Percentiles rank a stretch among this genome's conserved stretches.
phyloP scores from a whole-genome alignment of 2,888 invertebrate species.

The Galerucella nymphaeae region DNA sequence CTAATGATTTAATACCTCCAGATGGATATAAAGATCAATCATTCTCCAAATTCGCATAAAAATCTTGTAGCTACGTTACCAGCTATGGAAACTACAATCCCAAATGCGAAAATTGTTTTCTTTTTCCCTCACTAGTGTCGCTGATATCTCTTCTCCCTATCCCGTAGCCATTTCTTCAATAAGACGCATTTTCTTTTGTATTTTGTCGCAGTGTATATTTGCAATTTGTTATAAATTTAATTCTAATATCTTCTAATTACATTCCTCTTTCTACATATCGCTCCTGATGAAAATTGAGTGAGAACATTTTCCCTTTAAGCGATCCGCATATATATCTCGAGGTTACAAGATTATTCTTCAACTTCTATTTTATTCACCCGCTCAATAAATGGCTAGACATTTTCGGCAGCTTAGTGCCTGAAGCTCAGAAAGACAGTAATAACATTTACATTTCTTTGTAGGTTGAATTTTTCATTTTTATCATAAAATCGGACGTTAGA shows the following conservation, averaged over 20 bases:
- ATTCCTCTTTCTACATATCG: neutral
- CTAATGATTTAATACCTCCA: neutral
- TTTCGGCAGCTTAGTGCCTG: neutral
- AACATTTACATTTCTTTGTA: neutral
- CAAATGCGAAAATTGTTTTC: too few relatives aligned
- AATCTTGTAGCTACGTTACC: too few relatives aligned
- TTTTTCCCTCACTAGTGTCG: too few relatives aligned
- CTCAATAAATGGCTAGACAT: neutral
- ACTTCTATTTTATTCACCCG: neutral
- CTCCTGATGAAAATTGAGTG: neutral
- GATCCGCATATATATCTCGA: neutral
- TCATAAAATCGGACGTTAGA: too few relatives aligned
- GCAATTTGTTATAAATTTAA: neutral
- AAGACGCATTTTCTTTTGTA: too few relatives aligned
- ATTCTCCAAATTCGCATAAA: too few relatives aligned
- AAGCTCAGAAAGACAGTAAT: neutral
- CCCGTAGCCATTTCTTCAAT: too few relatives aligned
- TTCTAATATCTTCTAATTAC: neutral
- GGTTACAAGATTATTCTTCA: neutral
- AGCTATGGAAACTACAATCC: too few relatives aligned
- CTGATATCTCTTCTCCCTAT: too few relatives aligned
- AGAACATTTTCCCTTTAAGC: neutral
- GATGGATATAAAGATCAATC: neutral
- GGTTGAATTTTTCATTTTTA: neutral
- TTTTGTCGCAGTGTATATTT: too few relatives aligned